Evolutionary conservation across 1,140 invertebrate species (phyloP), one percentile per base, ranked within the genome.

Genomic region (Tetranychus cinnabarinus): DNA sequence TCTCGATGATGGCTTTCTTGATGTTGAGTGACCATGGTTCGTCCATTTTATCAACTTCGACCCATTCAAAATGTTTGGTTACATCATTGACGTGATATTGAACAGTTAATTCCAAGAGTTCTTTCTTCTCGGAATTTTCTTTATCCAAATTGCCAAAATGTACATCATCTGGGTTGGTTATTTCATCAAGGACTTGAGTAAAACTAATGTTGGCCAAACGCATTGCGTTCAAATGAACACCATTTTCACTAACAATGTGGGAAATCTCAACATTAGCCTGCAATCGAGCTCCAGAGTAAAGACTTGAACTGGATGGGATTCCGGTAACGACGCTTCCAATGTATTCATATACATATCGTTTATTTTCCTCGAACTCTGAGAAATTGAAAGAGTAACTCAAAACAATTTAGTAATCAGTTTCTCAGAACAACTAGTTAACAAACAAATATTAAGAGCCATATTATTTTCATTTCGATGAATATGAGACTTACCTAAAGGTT

Each of bases 21-120:
- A 72, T 66, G 66, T 72, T 71, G 34, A 69, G 61, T 5, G 70
- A 71, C 69, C 69, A 72, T 8, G 64, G 33, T 6, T 67, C 63
- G 31, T 72, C 71, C 34, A 64, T 61, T 35, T 57, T 55, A n/a
- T 57, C 61, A 35, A 62, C 65, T 2, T 63, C 58, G 13, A 72
- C 15, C 12, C 66, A 56, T 8, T 12, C 52, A 33, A 70, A 52
- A 10, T 5, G 10, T 42, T 42, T 10, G 50, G 31, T 23, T n/a
- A 8, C 50, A 2, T 52, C 31, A 31, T 52, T 52, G n/a, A 52
- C 13, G 7, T 13, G 12, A 33, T n/a, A 52, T 52, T 33, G 50
- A 52, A 52, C 50, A 8, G 50, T 12, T 8, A 31, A 8, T n/a
- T 12, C n/a, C 23, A 52, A 31, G 8, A 31, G 13, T 8, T 33